Base-by-base conservation (phyloP, 1,140 invertebrate species). In the Lordiphosa clarofinis region DNA sequence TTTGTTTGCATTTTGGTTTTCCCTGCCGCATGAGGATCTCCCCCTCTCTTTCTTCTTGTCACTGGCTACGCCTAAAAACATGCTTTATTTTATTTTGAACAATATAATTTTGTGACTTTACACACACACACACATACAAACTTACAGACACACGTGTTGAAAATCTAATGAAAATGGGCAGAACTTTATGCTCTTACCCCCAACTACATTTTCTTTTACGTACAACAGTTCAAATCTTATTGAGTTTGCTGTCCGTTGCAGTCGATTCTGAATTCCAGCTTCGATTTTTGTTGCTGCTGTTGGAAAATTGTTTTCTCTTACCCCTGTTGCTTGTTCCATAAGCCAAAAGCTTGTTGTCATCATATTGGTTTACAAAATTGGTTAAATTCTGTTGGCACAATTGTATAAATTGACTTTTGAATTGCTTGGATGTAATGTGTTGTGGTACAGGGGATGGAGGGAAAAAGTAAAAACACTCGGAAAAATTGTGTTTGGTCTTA, bases 51-150 rank as follows among this genome's bases (percentile, higher is more conserved):
- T 31, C 21, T 35, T 6, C 19, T 7, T n/a, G 21, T 48, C 43
- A 49, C 52, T 42, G 36, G 49, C 52, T 73, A 63, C 50, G 47
- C 56, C 58, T 63, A 46, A 57, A 68, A 82, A 84, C 78, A 78
- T 82, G 67, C 53, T 73, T 71, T 73, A 84, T 84, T 84, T 84
- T 86, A 84, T 84, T 78, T 78, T 66, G 54, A 76, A 73, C 78
- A 84, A 84, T 84, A 84, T 73, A 73, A 86, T 84, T 78, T 84
- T 86, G 69, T 76, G 79, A 76, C 72, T 82, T 82, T 75, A 59
- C 71, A 52, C 24, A 53, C 71, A 52, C 24, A 53, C 56, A 63
- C 47, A 40, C 43, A 36, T 37, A 44, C 39, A 48, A 55, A 57
- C 12, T 10, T 31, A 49, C 10, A 63, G 37, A 37, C 39, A 37